Evolutionary conservation across 2,888 invertebrate species (phyloP), one percentile per base, ranked within the genome.

Genomic region (Tipula lateralis): DNA sequence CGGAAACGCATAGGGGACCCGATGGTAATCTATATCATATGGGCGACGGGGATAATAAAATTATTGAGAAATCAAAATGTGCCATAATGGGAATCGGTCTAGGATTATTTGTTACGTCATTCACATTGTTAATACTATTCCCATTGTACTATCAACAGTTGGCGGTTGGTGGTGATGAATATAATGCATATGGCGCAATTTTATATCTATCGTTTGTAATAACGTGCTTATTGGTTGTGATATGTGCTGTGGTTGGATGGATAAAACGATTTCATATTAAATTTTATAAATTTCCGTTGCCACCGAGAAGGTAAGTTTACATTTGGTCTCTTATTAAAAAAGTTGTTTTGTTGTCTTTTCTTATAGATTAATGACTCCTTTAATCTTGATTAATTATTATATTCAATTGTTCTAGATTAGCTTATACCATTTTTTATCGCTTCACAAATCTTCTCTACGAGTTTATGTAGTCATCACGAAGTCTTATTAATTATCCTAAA

Each of bases 101-200:
- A 19, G 86, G 89, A 24, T 88, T 92, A 85, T 88, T 92, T 85
- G 85, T 91, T 50, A 91, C 92, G 29, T 90, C 92, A 29, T 90
- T 91, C 84, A 88, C 89, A 36, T 87, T 92, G 32, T 88, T 92
- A 86, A 91, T 92, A 86, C 88, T 91, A 85, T 88, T 92, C 86
- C 93, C 93, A 16, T 88, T 92, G 80, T 92, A 92, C 88, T 87
- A 87, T 34, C 87, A 87, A 85, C 87, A 87, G 85, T 85, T 87
- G 83, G 86, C 86, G 85, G 84, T 86, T 80, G 86, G 87, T 83
- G 85, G 86, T 24, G 85, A 85, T 84, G 85, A 84, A 66, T 86
- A 87, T 85, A 87, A 87, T 82, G 86, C 86, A 19, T 87, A 87
- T 85, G 87, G 87, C 29, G 87, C 87, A 84, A 86, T 87, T 29